phyloP scores from a whole-genome alignment of 2,888 invertebrate species.

The Drosophila nigritarsus region DNA sequence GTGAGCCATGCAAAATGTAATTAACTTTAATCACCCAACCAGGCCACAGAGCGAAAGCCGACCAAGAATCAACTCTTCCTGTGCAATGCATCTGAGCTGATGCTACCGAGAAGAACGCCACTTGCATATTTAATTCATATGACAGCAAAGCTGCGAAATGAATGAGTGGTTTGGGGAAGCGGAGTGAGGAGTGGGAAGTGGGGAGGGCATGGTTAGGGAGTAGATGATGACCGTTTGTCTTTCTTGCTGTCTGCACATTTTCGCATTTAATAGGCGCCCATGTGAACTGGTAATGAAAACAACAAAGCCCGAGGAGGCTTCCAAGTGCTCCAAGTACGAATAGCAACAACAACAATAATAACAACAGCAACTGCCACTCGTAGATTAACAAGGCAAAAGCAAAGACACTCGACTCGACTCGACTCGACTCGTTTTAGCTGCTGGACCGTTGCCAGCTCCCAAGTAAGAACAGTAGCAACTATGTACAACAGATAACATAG shows the following conservation, averaged over 20 bases:
- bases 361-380: slow-evolving; percentile 57
- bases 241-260: slow-evolving; percentile 78
- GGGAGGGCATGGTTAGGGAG: neutral
- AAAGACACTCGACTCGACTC: slow-evolving; percentile 62
- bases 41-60: slow-evolving; percentile 30
- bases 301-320: slow-evolving; percentile 71
- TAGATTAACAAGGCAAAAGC: slow-evolving; percentile 75
- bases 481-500: neutral
- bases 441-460: slow-evolving; percentile 71
- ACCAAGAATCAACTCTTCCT: slow-evolving; percentile 11
- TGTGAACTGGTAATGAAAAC: slow-evolving; percentile 76
- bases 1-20: slow-evolving; percentile 78
- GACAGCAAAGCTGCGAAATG: slow-evolving; percentile 54
- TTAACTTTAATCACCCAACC: slow-evolving; percentile 79
- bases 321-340: slow-evolving; percentile 32
- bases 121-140: slow-evolving; percentile 78
- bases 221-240: slow-evolving; percentile 62
- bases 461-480: slow-evolving; percentile 39
- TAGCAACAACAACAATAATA: slow-evolving; percentile 41
- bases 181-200: neutral
- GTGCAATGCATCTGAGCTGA: slow-evolving; percentile 6
- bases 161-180: neutral
- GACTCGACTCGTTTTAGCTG: slow-evolving; percentile 22
- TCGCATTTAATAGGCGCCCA: slow-evolving; percentile 76
- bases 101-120: slow-evolving; percentile 38